Conservation (phyloP, 2,888 invertebrate species). For the Matsumyia berberina region DNA sequence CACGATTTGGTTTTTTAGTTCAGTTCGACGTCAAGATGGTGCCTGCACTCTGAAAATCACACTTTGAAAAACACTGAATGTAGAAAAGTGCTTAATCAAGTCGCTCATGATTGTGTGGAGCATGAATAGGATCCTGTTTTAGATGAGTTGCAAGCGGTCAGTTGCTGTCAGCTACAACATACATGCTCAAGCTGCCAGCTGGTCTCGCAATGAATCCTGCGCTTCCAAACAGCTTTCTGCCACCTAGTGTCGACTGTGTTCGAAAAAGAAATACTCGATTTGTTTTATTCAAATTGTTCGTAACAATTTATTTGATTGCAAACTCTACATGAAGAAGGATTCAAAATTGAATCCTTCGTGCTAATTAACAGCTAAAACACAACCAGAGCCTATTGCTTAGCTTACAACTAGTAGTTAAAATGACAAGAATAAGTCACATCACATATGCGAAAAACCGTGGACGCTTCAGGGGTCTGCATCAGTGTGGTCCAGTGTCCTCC, state of each 20-base stretch:
- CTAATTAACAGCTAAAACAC: not conserved
- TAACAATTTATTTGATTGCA: conserved; percentile 66
- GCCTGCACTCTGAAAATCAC: too few species aligned
- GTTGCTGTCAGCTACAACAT: too few species aligned
- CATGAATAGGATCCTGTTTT: too few species aligned
- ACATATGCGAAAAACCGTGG: conserved; percentile 7
- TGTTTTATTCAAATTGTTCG: conserved; percentile 49
- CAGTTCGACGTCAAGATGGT: too few species aligned
- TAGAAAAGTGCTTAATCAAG: too few species aligned
- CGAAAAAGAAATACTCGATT: not conserved
- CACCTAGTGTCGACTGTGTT: not conserved
- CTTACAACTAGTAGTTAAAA: conserved; percentile 34
- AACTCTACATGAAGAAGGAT: not conserved
- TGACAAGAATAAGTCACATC: conserved; percentile 41
- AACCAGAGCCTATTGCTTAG: not conserved
- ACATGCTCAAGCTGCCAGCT: too few species aligned
- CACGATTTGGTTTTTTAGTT: too few species aligned
- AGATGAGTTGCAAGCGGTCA: too few species aligned
- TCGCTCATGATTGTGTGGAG: too few species aligned
- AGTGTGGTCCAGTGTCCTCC: not conserved
- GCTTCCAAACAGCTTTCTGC: too few species aligned
- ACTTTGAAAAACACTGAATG: too few species aligned
- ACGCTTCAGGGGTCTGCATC: not conserved
- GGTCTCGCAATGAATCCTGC: too few species aligned
- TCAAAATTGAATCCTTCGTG: conserved; percentile 6